A percentile compares a stretch with the other conserved stretches of the same genome.
Evolutionary conservation across 1,140 invertebrate species (phyloP).

Genomic region (Rhysida immarginata): DNA sequence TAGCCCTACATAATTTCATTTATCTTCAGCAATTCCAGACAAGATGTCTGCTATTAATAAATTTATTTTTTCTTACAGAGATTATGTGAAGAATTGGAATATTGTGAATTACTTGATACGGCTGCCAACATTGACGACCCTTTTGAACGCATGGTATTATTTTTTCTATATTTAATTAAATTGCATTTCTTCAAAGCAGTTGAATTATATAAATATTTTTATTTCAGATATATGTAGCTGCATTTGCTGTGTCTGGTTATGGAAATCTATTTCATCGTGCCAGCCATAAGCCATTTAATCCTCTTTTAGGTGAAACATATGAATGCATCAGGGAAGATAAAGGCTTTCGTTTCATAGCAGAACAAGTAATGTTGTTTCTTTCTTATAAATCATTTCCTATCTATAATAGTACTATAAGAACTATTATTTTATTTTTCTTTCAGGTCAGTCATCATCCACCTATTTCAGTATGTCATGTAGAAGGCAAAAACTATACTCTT

Average conservation of each 20-base stretch:
- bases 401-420: neutral
- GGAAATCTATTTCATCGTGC: slow-evolving; percentile 58
- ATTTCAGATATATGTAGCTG: slow-evolving; percentile 44
- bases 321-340: slow-evolving; percentile 60
- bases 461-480: slow-evolving; percentile 62
- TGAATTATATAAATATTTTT: neutral
- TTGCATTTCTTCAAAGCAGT: slow-evolving; percentile 6
- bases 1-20: too few relatives aligned
- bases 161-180: neutral
- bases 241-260: slow-evolving; percentile 71
- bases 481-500: slow-evolving; percentile 55
- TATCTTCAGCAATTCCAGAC: too few relatives aligned
- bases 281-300: slow-evolving; percentile 78
- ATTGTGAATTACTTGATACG: slow-evolving; percentile 58
- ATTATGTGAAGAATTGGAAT: slow-evolving; percentile 71
- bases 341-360: slow-evolving; percentile 55
- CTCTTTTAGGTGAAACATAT: slow-evolving; percentile 68
- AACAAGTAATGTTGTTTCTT: slow-evolving; percentile 36
- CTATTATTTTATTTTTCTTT: neutral
- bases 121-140: slow-evolving; percentile 45
- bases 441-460: slow-evolving; percentile 78
- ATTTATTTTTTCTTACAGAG: slow-evolving; percentile 36
- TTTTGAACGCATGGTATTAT: slow-evolving; percentile 46
- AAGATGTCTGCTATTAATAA: too few relatives aligned
- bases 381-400: neutral